Evolutionary conservation across 2,888 invertebrate species (phyloP).

Genomic region (Julus scanicus): DNA sequence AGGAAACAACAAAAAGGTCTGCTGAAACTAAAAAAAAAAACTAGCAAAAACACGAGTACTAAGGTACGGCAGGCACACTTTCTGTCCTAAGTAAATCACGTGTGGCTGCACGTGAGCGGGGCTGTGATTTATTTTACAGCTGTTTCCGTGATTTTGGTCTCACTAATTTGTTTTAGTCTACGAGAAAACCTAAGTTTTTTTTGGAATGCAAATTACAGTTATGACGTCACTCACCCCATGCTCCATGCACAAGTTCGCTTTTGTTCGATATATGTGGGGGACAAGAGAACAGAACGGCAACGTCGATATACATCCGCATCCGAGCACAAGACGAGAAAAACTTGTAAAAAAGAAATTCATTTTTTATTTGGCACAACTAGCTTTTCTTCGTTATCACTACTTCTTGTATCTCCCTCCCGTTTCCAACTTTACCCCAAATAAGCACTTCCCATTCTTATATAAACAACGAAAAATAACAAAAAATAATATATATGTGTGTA

Average conservation of each 20-base stretch:
- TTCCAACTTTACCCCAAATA: slow-evolving; percentile 21
- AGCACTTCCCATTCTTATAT: slow-evolving; percentile 39
- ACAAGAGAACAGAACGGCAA: not conserved
- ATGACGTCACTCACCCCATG: slow-evolving; percentile 27
- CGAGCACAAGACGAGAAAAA: slow-evolving; percentile 35
- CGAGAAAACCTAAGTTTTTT: slow-evolving; percentile 7
- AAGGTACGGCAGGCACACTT: slow-evolving; percentile 19
- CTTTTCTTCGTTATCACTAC: slow-evolving; percentile 47
- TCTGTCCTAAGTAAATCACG: slow-evolving; percentile 27
- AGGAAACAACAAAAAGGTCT: slow-evolving; percentile 17
- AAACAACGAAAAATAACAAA: slow-evolving; percentile 34
- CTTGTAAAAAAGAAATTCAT: slow-evolving; percentile 28
- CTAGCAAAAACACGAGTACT: slow-evolving; percentile 19
- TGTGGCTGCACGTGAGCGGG: not conserved
- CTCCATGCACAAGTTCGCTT: slow-evolving; percentile 18
- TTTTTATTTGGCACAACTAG: slow-evolving; percentile 56
- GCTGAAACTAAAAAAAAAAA: slow-evolving; percentile 46
- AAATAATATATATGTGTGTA: slow-evolving; percentile 25
- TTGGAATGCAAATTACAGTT: slow-evolving; percentile 20
- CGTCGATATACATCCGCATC: slow-evolving; percentile 9
- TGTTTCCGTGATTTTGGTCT: not conserved
- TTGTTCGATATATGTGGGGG: slow-evolving; percentile 26
- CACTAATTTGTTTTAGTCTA: not conserved
- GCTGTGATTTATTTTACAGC: not conserved
- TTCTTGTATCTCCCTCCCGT: slow-evolving; percentile 37